These are phyloP conservation scores for Burhinus oedicnemus DNA, from an alignment of 2,113 vertebrate species.

Conservation along the genomic window DNA sequence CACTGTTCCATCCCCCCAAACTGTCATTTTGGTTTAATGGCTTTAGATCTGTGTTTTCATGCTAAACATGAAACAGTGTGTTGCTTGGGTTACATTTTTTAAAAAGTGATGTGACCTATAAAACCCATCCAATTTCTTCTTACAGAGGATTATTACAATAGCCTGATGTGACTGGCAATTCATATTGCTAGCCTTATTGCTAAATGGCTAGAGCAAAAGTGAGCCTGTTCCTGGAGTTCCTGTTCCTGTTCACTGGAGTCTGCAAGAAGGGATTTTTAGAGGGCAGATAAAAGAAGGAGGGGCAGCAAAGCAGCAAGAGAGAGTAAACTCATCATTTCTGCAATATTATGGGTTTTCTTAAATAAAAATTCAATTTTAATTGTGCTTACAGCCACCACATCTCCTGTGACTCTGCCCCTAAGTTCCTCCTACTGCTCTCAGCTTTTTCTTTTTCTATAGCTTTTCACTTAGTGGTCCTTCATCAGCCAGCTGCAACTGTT, in stretches of 20 bases:
- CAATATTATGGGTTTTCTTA: not conserved
- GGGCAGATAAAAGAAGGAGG: not conserved
- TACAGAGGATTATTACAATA: not conserved
- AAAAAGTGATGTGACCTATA: constrained; percentile 24
- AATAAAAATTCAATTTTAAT: not conserved
- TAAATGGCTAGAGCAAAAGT: not conserved
- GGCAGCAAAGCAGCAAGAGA: not conserved
- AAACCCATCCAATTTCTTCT: not conserved
- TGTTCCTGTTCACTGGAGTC: not conserved
- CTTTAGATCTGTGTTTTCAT: constrained; percentile 14
- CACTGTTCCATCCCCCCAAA: not conserved
- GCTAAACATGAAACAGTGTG: not conserved
- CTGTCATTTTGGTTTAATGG: not conserved
- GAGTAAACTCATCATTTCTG: not conserved
- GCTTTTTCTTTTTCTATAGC: not conserved
- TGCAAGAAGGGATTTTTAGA: not conserved
- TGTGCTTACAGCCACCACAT: not conserved
- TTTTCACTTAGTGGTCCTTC: not conserved
- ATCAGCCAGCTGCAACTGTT: not conserved
- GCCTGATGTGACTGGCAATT: not conserved
- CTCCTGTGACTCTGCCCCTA: not conserved
- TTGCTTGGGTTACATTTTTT: not conserved
- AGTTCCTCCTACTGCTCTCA: not conserved
- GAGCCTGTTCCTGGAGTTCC: not conserved
- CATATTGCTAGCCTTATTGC: not conserved